Evolutionary conservation across 2,797 vertebrate genomes (phyloP), one percentile per base, ranked within the genome.

Genomic region (Argentina silus): DNA sequence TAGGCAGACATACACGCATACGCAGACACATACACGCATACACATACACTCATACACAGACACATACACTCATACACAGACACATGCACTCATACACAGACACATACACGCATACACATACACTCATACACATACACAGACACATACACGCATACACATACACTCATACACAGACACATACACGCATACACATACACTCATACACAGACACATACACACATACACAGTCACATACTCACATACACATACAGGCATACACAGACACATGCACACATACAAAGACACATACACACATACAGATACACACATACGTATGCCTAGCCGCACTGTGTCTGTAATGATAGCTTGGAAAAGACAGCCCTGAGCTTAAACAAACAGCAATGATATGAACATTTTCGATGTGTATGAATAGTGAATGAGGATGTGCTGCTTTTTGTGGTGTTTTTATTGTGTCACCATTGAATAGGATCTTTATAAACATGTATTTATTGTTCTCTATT

Each of bases 281-380:
- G n/a, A n/a, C n/a, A n/a, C n/a, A n/a, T n/a, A n/a, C n/a, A n/a
- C n/a, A n/a, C n/a, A n/a, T n/a, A n/a, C n/a, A n/a, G n/a, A n/a
- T n/a, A n/a, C n/a, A n/a, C n/a, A 44, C 42, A 21, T 43, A 45
- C 17, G 73, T 79, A 67, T 59, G 36, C 43, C 56, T 81, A 83
- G 70, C 50, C 2, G 67, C 71, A 62, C 80, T 1, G 67, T 68
- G 59, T 76, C 81, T 71, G 81, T 73, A 78, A 70, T 83, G 74
- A 66, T 15, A 12, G 78, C 63, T 17, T 42, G 57, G 69, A 85
- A 78, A 68, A 63, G 61, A 75, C 76, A 79, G 80, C 69, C 74
- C 45, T 64, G 75, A 80, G 73, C 78, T 75, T 76, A 76, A 84
- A 79, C 73, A 85, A 86, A 81, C 72, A 73, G 59, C 68, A 9